Base-by-base conservation (phyloP, 2,113 vertebrate genomes). In the Salvator merianae region DNA sequence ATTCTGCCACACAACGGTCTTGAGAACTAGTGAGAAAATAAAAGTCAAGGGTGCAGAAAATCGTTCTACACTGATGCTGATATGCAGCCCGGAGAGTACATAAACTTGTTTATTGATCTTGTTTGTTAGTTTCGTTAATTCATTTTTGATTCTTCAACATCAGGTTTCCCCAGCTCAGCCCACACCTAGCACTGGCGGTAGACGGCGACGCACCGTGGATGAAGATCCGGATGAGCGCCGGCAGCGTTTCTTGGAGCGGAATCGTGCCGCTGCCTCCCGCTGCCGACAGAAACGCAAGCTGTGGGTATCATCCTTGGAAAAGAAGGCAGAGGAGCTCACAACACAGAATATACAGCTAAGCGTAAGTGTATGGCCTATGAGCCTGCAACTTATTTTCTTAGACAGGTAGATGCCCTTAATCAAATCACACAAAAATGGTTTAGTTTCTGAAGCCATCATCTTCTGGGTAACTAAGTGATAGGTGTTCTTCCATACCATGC, bases 151-250 rank as follows among this genome's bases (percentile, higher is more conserved):
- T 0, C 10, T 85, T 85, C 53, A 1, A 10, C 66, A 62, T 24
- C 92, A 99, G 98, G 98, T 99, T 72, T 99, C 98, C 91, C 98
- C 98, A 14, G 98, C 98, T 36, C 98, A 99, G 91, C 98, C 98
- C 90, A 96, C 95, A 0, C 95, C 96, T 40, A 96, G 96, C 81
- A 98, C 97, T 0, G 98, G 98, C 6, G 97, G 98, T 32, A 95
- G 98, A 4, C 94, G 98, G 81, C 93, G 97, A 32, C 97, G 98
- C 55, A 97, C 97, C 0, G 81, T 95, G 7, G 98, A 99, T 28
- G 98, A 99, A 85, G 98, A 99, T 88, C 98, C 98, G 0, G 98
- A 99, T 40, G 98, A 99, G 75, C 95, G 98, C 7, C 95, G 98
- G 79, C 98, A 99, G 93, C 97, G 98, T 4, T 99, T 99, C 91